Percentiles rank a stretch among this genome's conserved stretches.
These are phyloP conservation scores for Alcedo quadribrachys DNA, from an alignment of 2,797 vertebrate genomes.

Conservation along the genomic window DNA sequence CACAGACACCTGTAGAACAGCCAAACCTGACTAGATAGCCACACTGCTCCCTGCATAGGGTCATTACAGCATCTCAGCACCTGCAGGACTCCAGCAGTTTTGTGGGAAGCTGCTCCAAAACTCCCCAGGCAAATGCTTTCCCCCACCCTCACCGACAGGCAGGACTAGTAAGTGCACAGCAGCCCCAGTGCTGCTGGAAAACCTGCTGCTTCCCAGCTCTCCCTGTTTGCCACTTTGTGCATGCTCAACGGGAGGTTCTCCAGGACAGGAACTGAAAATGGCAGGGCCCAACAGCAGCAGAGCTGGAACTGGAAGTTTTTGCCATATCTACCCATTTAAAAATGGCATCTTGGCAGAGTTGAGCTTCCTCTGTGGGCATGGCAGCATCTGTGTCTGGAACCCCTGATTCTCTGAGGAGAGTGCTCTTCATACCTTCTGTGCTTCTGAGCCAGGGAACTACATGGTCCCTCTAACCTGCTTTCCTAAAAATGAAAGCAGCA, in stretches of 20 bases:
- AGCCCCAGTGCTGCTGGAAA: not conserved
- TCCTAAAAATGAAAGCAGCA: not conserved
- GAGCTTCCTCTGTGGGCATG: not conserved
- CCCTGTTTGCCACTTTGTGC: rapidly evolving
- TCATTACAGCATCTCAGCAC: not conserved
- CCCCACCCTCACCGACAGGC: not conserved
- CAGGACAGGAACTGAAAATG: not conserved
- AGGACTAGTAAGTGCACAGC: not conserved
- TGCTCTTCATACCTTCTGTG: rapidly evolving
- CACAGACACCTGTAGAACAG: not conserved
- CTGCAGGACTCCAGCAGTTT: not conserved
- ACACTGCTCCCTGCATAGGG: not conserved
- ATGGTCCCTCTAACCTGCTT: not conserved
- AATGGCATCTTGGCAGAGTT: not conserved
- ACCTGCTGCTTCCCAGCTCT: not conserved
- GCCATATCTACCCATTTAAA: not conserved
- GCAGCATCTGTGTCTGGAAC: not conserved
- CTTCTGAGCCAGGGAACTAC: not conserved
- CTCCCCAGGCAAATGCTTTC: too few relatives aligned
- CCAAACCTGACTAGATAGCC: not conserved
- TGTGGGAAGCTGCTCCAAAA: not conserved
- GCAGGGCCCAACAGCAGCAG: not conserved
- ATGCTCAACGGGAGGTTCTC: not conserved
- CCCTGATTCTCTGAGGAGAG: rapidly evolving
- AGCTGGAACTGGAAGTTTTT: not conserved